Percentiles rank a stretch among this genome's conserved stretches.
Conservation (phyloP, 2,888 invertebrate genomes). For the Orthosia gothica region DNA sequence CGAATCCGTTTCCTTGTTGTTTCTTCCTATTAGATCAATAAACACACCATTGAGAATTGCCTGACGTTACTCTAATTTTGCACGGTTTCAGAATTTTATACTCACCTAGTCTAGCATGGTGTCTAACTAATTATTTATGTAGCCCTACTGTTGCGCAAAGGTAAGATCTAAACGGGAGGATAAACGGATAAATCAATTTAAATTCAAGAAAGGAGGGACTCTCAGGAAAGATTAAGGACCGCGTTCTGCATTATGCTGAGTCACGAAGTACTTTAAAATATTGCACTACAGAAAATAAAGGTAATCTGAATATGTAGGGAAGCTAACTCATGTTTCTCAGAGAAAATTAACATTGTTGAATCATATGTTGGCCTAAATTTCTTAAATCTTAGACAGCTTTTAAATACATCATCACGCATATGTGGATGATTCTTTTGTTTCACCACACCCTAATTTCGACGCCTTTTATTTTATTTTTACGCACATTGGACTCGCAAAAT, state of each 20-base stretch:
- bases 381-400: not conserved
- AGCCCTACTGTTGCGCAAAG: not conserved
- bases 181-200: no score
- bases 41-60: slow-evolving; percentile 55
- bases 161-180: not conserved
- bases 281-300: not conserved
- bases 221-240: not conserved
- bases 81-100: slow-evolving; percentile 24
- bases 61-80: slow-evolving; percentile 36
- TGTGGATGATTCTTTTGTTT: not conserved
- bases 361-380: not conserved
- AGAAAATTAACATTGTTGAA: not conserved
- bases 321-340: not conserved
- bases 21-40: slow-evolving; percentile 60
- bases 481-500: not conserved
- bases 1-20: slow-evolving; percentile 41
- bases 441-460: not conserved
- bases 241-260: not conserved
- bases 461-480: not conserved
- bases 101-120: not conserved
- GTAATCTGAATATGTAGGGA: slow-evolving; percentile 3
- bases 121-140: not conserved
- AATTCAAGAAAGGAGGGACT: not conserved
- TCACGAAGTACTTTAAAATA: slow-evolving; percentile 21
- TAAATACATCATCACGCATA: no score